These are phyloP conservation scores for Erebia epiphron DNA, from an alignment of 2,888 invertebrate genomes.

Conservation along the genomic window DNA sequence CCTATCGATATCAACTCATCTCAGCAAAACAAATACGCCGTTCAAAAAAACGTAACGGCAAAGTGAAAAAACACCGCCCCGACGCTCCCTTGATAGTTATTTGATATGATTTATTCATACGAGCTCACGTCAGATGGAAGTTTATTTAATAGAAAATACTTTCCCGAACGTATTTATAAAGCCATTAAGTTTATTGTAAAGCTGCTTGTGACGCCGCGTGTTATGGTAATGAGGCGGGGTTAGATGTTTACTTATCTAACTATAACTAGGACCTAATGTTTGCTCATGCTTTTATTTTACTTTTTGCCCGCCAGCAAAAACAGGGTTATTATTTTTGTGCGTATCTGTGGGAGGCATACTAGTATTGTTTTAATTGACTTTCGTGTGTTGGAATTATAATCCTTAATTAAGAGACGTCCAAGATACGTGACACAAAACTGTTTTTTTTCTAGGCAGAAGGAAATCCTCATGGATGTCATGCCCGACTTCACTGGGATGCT, in stretches of 20 bases:
- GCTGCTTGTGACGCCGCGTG: conserved; percentile 68
- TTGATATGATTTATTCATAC: conserved; percentile 89
- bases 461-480: too few relatives aligned
- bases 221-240: conserved; percentile 70
- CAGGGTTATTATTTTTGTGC: too few relatives aligned
- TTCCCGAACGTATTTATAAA: conserved; percentile 80
- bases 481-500: too few relatives aligned
- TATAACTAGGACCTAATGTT: conserved; percentile 48
- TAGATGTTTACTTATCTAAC: conserved; percentile 59
- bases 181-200: conserved; percentile 77
- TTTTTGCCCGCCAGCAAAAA: neutral
- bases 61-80: conserved; percentile 9
- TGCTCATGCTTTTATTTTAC: conserved; percentile 44
- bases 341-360: too few relatives aligned
- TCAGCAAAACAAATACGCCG: conserved; percentile 7
- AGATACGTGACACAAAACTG: too few relatives aligned
- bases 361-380: too few relatives aligned
- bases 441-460: too few relatives aligned
- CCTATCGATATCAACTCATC: conserved; percentile 15
- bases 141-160: conserved; percentile 81
- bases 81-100: conserved; percentile 85
- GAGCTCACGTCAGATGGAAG: conserved; percentile 75
- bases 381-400: too few relatives aligned
- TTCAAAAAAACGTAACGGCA: conserved; percentile 4
- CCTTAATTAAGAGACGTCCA: too few relatives aligned